Evolutionary conservation across 2,113 vertebrate species (phyloP), one percentile per base, ranked within the genome.

Genomic region (Misgurnus mizolepis): DNA sequence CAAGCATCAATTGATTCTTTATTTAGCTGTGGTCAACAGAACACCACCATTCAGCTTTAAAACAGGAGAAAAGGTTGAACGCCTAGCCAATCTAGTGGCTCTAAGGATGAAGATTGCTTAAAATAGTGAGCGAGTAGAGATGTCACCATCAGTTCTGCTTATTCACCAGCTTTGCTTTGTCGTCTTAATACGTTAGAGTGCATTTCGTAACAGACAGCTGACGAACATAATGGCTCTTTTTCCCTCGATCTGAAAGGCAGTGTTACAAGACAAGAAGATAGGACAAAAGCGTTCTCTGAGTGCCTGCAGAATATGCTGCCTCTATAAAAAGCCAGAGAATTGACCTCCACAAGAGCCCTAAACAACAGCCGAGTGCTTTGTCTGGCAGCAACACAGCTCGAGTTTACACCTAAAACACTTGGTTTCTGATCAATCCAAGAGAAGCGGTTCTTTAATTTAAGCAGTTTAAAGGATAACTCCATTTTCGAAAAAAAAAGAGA

Each of bases 261-360:
- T 8, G 39, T 41, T 47, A 68, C 50, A 4, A 71, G 70, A 53
- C 50, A 79, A 69, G 68, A 65, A 76, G 40, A 58, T 27, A 68
- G 55, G 69, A 78, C 79, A 73, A 81, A 78, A 74, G 75, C 47
- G 65, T 15, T 34, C 39, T 55, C 4, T 11, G 60, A 76, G 74
- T 22, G 9, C 40, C 53, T 55, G 84, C 27, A 87, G 86, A 85
- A 84, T 79, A 84, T 80, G 87, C 81, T 70, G 70, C 0, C 68
- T 86, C 86, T 89, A 88, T 85, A 90, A 90, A 90, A 87, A 90
- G 88, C 83, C 83, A 73, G 78, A 75, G 82, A 85, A 88, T 80
- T 84, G 86, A 85, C 86, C 86, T 87, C 84, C 84, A 83, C 86
- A 86, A 88, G 83, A 90, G 84, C 79, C 83, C 58, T 49, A 9